Percentiles rank a stretch among this genome's conserved stretches.
These are phyloP conservation scores for Batillaria attramentaria DNA, from an alignment of 1,140 invertebrate species.

Conservation along the genomic window DNA sequence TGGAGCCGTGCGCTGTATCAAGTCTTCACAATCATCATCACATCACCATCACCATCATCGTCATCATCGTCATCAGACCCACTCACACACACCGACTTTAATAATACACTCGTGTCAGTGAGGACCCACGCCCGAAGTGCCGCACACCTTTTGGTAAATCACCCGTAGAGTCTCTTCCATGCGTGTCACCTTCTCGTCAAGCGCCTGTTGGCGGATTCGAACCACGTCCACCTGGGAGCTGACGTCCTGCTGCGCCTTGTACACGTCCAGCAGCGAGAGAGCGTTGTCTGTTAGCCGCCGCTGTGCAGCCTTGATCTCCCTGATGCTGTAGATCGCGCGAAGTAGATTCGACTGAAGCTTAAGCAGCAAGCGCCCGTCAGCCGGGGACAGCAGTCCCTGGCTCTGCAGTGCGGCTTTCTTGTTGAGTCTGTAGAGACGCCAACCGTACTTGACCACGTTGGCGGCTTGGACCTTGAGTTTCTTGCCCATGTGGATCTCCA, in stretches of 20 bases:
- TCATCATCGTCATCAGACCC: no score
- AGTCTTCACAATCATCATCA: no score
- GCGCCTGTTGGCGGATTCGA: slow-evolving; percentile 45
- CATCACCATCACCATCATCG: no score
- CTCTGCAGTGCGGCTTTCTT: slow-evolving; percentile 15
- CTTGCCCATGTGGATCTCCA: slow-evolving; percentile 68
- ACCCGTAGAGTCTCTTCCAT: slow-evolving; percentile 44
- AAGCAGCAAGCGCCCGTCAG: slow-evolving; percentile 39
- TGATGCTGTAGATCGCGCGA: slow-evolving; percentile 64
- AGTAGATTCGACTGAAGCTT: slow-evolving; percentile 62
- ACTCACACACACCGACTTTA: no score
- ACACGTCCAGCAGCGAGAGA: slow-evolving; percentile 65
- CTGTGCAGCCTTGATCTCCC: slow-evolving; percentile 66
- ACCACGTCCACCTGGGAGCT: slow-evolving; percentile 43
- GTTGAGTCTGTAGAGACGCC: slow-evolving; percentile 65
- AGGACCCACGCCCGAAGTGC: no score
- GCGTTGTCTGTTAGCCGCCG: slow-evolving; percentile 62
- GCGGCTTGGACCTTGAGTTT: slow-evolving; percentile 65
- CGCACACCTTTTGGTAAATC: slow-evolving; percentile 44
- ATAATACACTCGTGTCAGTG: no score
- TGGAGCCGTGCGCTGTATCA: no score
- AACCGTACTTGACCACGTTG: slow-evolving; percentile 66
- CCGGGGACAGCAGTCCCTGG: not conserved
- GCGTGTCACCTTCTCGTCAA: slow-evolving; percentile 57
- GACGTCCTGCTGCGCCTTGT: slow-evolving; percentile 57